Conservation (phyloP, 2,888 invertebrate species). For the Andrena trimmerana region DNA sequence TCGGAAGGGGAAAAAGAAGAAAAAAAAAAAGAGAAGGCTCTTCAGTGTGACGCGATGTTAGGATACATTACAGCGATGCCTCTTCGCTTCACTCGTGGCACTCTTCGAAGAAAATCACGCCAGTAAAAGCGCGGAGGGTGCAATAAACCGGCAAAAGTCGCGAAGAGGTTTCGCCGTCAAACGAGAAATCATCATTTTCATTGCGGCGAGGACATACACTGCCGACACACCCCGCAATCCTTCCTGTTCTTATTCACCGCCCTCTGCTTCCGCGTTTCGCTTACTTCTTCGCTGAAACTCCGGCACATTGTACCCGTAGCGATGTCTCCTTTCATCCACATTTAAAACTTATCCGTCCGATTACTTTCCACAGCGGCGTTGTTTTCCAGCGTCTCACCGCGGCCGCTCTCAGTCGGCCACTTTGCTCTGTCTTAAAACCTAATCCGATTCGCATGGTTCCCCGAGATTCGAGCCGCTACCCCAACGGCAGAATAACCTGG, state of each 20-base stretch:
- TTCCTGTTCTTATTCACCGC: constrained; percentile 23
- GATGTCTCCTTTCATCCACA: constrained; percentile 22
- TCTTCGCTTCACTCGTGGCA: constrained; percentile 1
- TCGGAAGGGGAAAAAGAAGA: neutral
- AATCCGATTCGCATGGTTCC: constrained; percentile 37
- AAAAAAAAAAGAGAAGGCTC: neutral
- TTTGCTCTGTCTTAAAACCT: constrained; percentile 37
- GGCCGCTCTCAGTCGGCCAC: neutral
- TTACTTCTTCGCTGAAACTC: constrained; percentile 28
- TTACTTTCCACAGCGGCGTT: constrained; percentile 27
- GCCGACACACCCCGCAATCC: constrained; percentile 73
- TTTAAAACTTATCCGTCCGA: constrained; percentile 43
- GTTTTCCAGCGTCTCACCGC: neutral
- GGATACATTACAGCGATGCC: constrained; percentile 16
- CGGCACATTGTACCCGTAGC: constrained; percentile 9
- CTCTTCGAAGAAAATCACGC: constrained; percentile 24
- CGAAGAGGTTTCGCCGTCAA: constrained; percentile 63
- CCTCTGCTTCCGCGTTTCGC: constrained; percentile 20
- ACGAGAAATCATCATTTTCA: constrained; percentile 81
- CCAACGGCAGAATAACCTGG: neutral
- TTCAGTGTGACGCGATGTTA: neutral
- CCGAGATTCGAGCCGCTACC: constrained; percentile 41
- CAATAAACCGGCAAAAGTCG: constrained; percentile 42
- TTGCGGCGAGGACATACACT: constrained; percentile 52
- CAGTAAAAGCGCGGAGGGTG: constrained; percentile 44